phyloP scores from a whole-genome alignment of 2,888 invertebrate species.

The Drosophila nigricruria region DNA sequence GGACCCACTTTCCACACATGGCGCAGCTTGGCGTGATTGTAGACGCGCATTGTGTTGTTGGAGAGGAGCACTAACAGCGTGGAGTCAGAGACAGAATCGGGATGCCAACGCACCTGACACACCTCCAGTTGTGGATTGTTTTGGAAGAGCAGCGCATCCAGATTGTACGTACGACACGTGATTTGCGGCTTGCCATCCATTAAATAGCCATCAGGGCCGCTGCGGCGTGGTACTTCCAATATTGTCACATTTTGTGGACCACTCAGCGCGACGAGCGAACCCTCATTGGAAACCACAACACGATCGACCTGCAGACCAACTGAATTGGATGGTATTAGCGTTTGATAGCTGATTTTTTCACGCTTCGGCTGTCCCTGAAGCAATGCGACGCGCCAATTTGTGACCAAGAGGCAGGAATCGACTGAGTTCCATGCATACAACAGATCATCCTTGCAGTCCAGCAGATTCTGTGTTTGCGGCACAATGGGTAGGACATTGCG shows the following conservation, averaged over 20 bases:
- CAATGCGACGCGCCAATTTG: conserved; percentile 86
- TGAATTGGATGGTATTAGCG: conserved; percentile 88
- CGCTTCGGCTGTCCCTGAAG: conserved; percentile 65
- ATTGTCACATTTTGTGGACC: conserved; percentile 89
- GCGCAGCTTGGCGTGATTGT: conserved; percentile 83
- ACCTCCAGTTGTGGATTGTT: conserved; percentile 90
- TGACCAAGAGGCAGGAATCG: conserved; percentile 87
- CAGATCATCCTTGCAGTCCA: conserved; percentile 88
- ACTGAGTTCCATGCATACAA: conserved; percentile 88
- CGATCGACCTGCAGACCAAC: conserved; percentile 89
- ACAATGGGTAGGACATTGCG: conserved; percentile 86
- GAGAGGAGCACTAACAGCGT: conserved; percentile 93
- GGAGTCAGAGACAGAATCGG: conserved; percentile 90
- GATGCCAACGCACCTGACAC: conserved; percentile 93
- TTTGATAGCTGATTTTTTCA: conserved; percentile 86
- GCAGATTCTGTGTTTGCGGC: conserved; percentile 87
- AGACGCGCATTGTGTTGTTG: conserved; percentile 92
- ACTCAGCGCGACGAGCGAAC: conserved; percentile 88
- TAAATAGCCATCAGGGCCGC: conserved; percentile 88
- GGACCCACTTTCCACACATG: conserved; percentile 87
- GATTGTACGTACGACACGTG: conserved; percentile 86
- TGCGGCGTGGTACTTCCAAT: conserved; percentile 89
- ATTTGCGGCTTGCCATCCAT: conserved; percentile 88
- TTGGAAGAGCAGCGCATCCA: conserved; percentile 91
- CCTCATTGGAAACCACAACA: conserved; percentile 88